A percentile compares a stretch with the other conserved stretches of the same genome.
phyloP scores from a whole-genome alignment of 2,888 invertebrate species.

The Xiphydria camelus region DNA sequence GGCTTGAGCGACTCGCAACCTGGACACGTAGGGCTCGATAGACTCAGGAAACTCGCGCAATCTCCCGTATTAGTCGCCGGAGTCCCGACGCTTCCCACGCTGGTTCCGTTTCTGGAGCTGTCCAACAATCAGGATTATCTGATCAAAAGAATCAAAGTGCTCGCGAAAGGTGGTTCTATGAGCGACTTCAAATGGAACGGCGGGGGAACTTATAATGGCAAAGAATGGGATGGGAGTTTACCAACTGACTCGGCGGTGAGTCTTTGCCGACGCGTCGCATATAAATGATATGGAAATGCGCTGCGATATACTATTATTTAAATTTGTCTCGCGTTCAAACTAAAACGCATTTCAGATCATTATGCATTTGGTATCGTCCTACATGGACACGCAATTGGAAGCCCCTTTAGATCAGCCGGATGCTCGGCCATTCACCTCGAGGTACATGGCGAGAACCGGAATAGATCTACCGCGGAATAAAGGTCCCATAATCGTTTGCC shows the following conservation, averaged over 20 bases:
- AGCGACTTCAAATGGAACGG: slow-evolving; percentile 87
- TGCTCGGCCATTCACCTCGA: slow-evolving; percentile 67
- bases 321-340: too few species aligned
- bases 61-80: slow-evolving; percentile 59
- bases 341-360: slow-evolving; percentile 66
- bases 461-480: slow-evolving; percentile 58
- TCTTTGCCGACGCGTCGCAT: slow-evolving; percentile 10
- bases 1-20: slow-evolving; percentile 70
- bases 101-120: slow-evolving; percentile 81
- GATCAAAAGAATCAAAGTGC: slow-evolving; percentile 75
- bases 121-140: slow-evolving; percentile 85
- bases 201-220: slow-evolving; percentile 73
- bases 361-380: slow-evolving; percentile 82
- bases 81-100: slow-evolving; percentile 64
- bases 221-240: slow-evolving; percentile 79
- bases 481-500: slow-evolving; percentile 66
- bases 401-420: slow-evolving; percentile 69
- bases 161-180: slow-evolving; percentile 84
- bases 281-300: not conserved
- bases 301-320: slow-evolving; percentile 3
- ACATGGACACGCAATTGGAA: slow-evolving; percentile 81
- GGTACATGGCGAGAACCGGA: slow-evolving; percentile 54
- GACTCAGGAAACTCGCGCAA: slow-evolving; percentile 74
- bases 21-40: slow-evolving; percentile 72
- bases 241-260: slow-evolving; percentile 86